Conservation (phyloP, 1,140 invertebrate species). For the Zeugodacus cucurbitae region DNA sequence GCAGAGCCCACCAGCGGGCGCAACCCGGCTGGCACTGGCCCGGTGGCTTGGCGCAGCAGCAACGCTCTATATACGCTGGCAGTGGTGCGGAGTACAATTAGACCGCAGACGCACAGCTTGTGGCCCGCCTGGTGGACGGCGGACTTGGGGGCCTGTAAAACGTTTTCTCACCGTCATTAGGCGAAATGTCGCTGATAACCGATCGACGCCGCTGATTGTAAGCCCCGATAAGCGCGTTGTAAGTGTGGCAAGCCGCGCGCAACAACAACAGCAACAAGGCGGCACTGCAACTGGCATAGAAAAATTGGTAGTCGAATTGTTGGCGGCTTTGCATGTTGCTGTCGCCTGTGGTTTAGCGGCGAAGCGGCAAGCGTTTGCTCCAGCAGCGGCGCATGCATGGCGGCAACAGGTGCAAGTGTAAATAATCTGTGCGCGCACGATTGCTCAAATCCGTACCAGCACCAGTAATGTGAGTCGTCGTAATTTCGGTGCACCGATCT, state of each 20-base stretch:
- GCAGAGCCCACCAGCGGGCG: constrained; percentile 1
- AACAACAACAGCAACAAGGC: neutral
- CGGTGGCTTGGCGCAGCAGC: neutral
- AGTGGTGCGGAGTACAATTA: neutral
- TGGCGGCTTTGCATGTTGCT: neutral
- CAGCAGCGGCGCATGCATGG: constrained; percentile 12
- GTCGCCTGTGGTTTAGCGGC: neutral
- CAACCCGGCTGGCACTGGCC: neutral
- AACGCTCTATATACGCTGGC: neutral
- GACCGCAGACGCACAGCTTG: constrained; percentile 15
- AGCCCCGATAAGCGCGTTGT: neutral
- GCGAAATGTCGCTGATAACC: constrained; percentile 35
- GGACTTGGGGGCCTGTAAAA: neutral
- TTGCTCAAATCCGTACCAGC: constrained; percentile 20
- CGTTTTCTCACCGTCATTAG: constrained; percentile 35
- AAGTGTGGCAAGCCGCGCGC: neutral
- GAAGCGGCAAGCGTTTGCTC: neutral
- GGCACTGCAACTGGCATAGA: neutral
- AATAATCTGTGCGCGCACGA: constrained; percentile 32
- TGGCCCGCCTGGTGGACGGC: neutral
- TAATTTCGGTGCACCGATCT: neutral
- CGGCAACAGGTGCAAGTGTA: constrained; percentile 27
- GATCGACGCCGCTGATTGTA: constrained; percentile 21
- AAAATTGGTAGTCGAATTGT: constrained; percentile 40
- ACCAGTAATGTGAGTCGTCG: neutral